Conservation (phyloP, 2,113 vertebrate species). For the Grantiella picta region DNA sequence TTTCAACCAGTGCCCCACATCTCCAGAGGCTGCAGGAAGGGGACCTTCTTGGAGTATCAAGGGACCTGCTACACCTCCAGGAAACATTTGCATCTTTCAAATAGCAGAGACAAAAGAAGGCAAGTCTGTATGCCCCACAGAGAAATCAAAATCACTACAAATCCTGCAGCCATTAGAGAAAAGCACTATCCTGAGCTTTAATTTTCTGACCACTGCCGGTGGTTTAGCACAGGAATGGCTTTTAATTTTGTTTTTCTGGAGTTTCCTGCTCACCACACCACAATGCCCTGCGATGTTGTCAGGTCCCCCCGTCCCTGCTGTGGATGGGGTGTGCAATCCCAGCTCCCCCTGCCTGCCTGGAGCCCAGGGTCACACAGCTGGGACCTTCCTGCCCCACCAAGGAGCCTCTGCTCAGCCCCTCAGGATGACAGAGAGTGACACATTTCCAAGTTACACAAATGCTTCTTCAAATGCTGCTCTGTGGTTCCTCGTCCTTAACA, state of each 20-base stretch:
- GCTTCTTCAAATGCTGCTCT: not conserved
- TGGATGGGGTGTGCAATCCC: fast-evolving
- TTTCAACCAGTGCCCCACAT: not conserved
- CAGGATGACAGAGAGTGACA: fast-evolving
- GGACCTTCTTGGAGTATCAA: not conserved
- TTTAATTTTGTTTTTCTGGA: not conserved
- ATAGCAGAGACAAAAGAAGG: not conserved
- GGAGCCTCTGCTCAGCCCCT: not conserved
- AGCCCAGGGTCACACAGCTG: not conserved
- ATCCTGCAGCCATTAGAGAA: not conserved
- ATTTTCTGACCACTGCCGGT: not conserved
- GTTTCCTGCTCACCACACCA: fast-evolving
- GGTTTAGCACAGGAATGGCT: not conserved
- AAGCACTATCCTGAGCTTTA: not conserved
- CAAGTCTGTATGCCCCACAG: not conserved
- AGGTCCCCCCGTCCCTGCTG: fast-evolving
- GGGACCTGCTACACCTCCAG: not conserved
- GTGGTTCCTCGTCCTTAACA: not conserved
- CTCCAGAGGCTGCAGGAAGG: not conserved
- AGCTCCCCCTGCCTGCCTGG: not conserved
- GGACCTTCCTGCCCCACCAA: not conserved
- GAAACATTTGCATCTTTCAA: not conserved
- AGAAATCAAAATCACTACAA: not conserved
- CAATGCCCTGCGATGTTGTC: fast-evolving
- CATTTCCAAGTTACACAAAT: not conserved